Conservation (phyloP, 2,888 invertebrate species). For the Callimorpha dominula region DNA sequence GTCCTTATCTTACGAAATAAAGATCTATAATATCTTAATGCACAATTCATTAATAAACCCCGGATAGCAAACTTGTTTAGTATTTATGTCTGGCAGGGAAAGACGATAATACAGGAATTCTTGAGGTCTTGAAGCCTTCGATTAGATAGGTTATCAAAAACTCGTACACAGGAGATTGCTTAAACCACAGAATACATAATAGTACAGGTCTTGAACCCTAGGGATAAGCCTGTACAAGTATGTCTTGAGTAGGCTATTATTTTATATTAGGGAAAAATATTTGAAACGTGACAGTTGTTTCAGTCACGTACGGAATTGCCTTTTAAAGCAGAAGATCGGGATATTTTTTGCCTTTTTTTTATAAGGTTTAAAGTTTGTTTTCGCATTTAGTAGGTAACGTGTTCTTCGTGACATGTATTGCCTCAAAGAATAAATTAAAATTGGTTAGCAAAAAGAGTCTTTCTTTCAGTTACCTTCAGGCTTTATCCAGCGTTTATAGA, state of each 20-base stretch:
- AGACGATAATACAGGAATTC: constrained; percentile 56
- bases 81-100: constrained; percentile 47
- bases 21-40: constrained; percentile 40
- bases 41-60: constrained; percentile 35
- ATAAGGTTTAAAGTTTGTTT: too few relatives aligned
- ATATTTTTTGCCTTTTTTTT: constrained; percentile 8
- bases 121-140: constrained; percentile 43
- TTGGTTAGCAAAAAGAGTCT: background rate
- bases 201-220: too few relatives aligned
- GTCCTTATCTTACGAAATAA: constrained; percentile 57
- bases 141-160: constrained; percentile 46
- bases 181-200: too few relatives aligned
- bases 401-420: background rate
- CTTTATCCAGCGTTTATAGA: too few relatives aligned
- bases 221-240: constrained; percentile 32
- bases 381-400: too few relatives aligned
- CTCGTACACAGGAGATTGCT: constrained; percentile 54
- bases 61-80: constrained; percentile 51
- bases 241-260: constrained; percentile 51
- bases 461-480: too few relatives aligned
- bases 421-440: too few relatives aligned
- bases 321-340: constrained; percentile 12
- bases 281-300: constrained; percentile 44
- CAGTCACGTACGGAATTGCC: constrained; percentile 43
- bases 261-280: constrained; percentile 39